Conservation (phyloP, 2,888 invertebrate species). For the Cantharis flavilabris region DNA sequence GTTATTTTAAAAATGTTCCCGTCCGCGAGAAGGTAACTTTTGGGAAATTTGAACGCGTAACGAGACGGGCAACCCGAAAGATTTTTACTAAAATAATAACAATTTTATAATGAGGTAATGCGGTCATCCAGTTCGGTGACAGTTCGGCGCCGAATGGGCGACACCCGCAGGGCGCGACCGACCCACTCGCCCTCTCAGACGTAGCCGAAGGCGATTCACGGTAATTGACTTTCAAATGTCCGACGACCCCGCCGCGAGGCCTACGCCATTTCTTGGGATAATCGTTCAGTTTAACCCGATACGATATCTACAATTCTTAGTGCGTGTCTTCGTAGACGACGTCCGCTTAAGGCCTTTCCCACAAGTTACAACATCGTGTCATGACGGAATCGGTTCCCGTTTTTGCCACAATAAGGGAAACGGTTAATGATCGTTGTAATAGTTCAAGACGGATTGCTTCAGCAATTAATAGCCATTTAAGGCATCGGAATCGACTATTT, state of each 20-base stretch:
- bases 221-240: constrained; percentile 48
- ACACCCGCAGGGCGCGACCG: constrained; percentile 44
- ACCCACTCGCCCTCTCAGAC: constrained; percentile 47
- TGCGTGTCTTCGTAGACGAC: constrained; percentile 6
- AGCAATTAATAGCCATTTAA: constrained; percentile 20
- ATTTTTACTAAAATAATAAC: background rate
- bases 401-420: constrained; percentile 12
- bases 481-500: constrained; percentile 5
- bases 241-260: constrained; percentile 33
- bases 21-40: background rate
- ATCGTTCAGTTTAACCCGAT: constrained; percentile 19
- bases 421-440: constrained; percentile 5
- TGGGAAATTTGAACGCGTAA: background rate
- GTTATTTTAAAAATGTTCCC: background rate
- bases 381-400: constrained; percentile 1
- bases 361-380: constrained; percentile 5
- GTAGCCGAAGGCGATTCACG: constrained; percentile 37
- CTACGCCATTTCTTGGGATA: constrained; percentile 29
- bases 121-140: constrained; percentile 31
- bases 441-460: constrained; percentile 6
- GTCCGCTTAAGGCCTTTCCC: constrained; percentile 13
- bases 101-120: constrained; percentile 4
- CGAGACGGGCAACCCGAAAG: background rate
- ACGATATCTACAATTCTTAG: constrained; percentile 12
- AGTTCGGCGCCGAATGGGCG: constrained; percentile 47